Evolutionary conservation across 2,113 vertebrate genomes (phyloP).

Genomic region (Turnix velox): DNA sequence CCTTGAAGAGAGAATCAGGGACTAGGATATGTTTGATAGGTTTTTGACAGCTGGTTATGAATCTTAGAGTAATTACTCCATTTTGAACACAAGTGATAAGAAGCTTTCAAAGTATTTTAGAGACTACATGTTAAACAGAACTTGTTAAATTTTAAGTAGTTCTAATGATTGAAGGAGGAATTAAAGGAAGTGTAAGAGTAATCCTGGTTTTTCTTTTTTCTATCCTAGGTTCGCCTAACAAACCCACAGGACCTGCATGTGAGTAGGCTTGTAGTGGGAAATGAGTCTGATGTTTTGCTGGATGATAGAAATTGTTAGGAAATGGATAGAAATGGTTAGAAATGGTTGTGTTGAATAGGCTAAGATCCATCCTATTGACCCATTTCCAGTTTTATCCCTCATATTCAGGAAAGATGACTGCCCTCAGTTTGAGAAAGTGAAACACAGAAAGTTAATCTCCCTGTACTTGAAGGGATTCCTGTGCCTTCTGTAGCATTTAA

Average conservation of each 20-base stretch:
- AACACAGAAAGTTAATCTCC: too few relatives aligned
- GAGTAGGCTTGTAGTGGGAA: neutral
- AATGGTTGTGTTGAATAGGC: neutral
- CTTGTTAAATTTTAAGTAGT: neutral
- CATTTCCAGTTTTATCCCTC: neutral
- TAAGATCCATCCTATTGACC: neutral
- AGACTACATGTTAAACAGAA: conserved; percentile 10
- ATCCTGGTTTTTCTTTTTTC: conserved; percentile 1
- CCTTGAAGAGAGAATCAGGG: neutral
- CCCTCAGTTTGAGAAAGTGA: neutral
- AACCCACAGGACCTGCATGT: conserved; percentile 46
- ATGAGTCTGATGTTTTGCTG: neutral
- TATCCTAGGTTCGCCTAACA: conserved; percentile 15
- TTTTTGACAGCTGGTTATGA: neutral
- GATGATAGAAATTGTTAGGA: neutral
- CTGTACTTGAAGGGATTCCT: neutral
- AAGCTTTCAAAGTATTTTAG: conserved; percentile 60
- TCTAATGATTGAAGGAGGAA: neutral
- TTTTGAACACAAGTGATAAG: conserved; percentile 27
- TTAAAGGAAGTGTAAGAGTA: neutral
- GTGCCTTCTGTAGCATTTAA: neutral
- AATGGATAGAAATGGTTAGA: neutral
- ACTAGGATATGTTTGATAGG: too few relatives aligned
- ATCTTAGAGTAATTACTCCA: conserved; percentile 16
- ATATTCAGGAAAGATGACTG: neutral